Conservation (phyloP, 35 echinoderm and acorn worm species). For the Patiria miniata region DNA sequence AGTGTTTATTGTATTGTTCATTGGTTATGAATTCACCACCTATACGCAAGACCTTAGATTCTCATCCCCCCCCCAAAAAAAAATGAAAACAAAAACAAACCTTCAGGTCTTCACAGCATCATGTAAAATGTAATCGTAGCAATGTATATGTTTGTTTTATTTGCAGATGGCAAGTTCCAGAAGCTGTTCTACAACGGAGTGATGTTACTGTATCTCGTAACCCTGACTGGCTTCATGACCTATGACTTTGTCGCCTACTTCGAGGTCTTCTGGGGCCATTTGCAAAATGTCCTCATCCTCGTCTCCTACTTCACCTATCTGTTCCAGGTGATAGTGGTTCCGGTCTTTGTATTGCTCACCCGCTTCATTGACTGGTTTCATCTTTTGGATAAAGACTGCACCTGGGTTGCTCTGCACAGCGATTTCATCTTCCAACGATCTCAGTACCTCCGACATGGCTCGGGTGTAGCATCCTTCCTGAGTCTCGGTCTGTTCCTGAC, state of each 20-base stretch:
- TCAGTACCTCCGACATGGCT: background rate
- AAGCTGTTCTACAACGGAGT: background rate
- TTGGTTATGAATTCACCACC: too few relatives aligned
- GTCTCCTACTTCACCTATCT: constrained; percentile 59
- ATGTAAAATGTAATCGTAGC: too few relatives aligned
- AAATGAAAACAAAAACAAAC: too few relatives aligned
- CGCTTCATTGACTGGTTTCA: background rate
- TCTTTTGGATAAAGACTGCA: background rate
- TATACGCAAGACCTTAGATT: too few relatives aligned
- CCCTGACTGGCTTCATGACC: background rate
- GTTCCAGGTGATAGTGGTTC: constrained; percentile 44
- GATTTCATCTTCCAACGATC: background rate
- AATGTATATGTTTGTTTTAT: background rate
- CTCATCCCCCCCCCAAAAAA: too few relatives aligned
- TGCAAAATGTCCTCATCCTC: constrained; percentile 24
- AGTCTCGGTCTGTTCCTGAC: constrained; percentile 8
- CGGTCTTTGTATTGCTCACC: constrained; percentile 27
- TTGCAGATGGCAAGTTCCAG: background rate
- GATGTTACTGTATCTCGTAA: constrained; percentile 32
- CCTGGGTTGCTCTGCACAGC: background rate
- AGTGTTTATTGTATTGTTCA: too few relatives aligned
- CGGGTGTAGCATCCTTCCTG: background rate
- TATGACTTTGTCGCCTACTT: constrained; percentile 40
- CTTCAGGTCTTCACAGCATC: too few relatives aligned
- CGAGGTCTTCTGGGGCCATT: constrained; percentile 23